Conservation (phyloP, 2,888 invertebrate species). For the Fabriciana adippe region DNA sequence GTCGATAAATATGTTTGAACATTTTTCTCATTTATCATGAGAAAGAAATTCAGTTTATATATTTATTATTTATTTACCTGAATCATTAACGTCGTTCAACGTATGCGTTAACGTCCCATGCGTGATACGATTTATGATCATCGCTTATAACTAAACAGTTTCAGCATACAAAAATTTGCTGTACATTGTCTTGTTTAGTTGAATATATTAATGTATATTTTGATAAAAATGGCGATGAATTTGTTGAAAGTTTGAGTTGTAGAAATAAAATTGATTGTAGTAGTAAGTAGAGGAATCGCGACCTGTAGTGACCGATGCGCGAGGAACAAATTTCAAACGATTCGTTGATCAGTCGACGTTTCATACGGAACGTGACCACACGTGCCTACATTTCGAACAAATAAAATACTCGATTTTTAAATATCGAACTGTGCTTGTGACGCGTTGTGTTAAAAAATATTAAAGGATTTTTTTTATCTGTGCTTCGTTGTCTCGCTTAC, state of each 20-base stretch:
- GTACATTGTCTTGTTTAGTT: conserved; percentile 23
- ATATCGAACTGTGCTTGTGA: conserved; percentile 50
- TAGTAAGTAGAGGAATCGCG: conserved; percentile 25
- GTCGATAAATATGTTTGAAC: no score
- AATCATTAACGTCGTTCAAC: conserved; percentile 29
- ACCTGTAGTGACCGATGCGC: conserved; percentile 58
- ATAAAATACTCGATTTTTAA: conserved; percentile 9
- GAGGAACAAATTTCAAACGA: conserved; percentile 60
- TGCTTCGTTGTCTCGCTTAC: conserved; percentile 58
- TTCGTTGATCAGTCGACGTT: conserved; percentile 63
- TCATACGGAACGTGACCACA: conserved; percentile 62
- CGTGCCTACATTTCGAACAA: conserved; percentile 42
- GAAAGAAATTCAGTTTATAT: conserved; percentile 18
- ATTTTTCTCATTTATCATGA: conserved; percentile 10
- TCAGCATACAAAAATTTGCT: neutral
- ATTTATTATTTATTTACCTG: conserved; percentile 32
- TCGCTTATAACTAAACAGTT: neutral
- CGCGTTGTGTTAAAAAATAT: conserved; percentile 58
- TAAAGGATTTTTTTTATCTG: conserved; percentile 57
- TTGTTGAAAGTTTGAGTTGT: neutral
- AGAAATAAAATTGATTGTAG: conserved; percentile 17
- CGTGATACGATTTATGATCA: conserved; percentile 22
- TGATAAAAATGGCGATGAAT: conserved; percentile 8
- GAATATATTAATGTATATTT: neutral
- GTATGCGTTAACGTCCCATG: conserved; percentile 23